A percentile compares a stretch with the other conserved stretches of the same genome.
Evolutionary conservation across 2,888 invertebrate genomes (phyloP).

Genomic region (Junonia oenone): DNA sequence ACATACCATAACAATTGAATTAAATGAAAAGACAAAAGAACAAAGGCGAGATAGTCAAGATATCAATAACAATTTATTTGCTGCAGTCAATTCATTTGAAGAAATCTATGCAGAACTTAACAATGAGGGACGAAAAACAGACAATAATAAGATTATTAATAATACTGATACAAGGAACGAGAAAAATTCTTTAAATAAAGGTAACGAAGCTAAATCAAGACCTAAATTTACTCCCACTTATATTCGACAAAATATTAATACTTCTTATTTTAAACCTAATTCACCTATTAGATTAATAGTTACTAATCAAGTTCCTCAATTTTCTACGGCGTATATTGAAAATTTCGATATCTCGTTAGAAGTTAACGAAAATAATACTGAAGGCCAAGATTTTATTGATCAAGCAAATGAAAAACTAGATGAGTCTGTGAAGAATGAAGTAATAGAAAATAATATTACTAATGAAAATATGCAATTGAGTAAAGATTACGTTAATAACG

Average conservation of each 20-base stretch:
- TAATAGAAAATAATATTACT: neutral
- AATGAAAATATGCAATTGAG: neutral
- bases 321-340: conserved; percentile 45
- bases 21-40: conserved; percentile 25
- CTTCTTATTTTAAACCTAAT: conserved; percentile 37
- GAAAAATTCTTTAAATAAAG: neutral
- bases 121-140: conserved; percentile 23
- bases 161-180: conserved; percentile 1
- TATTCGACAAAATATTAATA: conserved; percentile 39
- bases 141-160: conserved; percentile 1
- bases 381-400: neutral
- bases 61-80: conserved; percentile 57
- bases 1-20: conserved; percentile 47
- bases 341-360: conserved; percentile 31
- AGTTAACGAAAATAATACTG: conserved; percentile 4
- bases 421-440: conserved; percentile 5
- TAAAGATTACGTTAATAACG: neutral
- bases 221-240: conserved; percentile 14
- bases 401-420: neutral
- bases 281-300: conserved; percentile 40
- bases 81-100: conserved; percentile 61
- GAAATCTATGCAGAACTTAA: conserved; percentile 66
- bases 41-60: conserved; percentile 39
- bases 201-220: conserved; percentile 2
- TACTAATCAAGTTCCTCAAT: conserved; percentile 39